Conservation (phyloP, 1,140 invertebrate species). For the Bombus picipes region DNA sequence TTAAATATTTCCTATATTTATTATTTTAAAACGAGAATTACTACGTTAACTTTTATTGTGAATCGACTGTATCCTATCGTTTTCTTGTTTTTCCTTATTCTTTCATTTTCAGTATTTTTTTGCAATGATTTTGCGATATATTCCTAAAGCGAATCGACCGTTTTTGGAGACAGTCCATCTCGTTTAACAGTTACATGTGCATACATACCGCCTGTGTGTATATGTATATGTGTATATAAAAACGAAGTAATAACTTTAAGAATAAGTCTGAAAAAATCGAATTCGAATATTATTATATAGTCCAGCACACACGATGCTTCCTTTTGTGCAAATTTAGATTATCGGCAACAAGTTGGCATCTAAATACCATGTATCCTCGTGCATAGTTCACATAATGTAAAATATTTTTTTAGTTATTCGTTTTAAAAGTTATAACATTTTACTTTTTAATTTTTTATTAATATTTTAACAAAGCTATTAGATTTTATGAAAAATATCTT, state of each 20-base stretch:
- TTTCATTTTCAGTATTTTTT: background rate
- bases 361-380: constrained; percentile 38
- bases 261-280: constrained; percentile 57
- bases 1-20: background rate
- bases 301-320: constrained; percentile 59
- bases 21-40: background rate
- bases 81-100: background rate
- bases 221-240: constrained; percentile 41
- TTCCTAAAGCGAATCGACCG: constrained; percentile 8
- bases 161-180: constrained; percentile 10
- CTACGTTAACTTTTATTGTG: background rate
- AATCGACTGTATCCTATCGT: constrained; percentile 6
- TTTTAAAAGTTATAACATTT: background rate
- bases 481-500: background rate
- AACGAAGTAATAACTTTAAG: constrained; percentile 53
- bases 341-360: constrained; percentile 42
- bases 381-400: constrained; percentile 17
- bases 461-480: background rate
- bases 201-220: constrained; percentile 17
- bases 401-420: background rate
- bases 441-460: background rate
- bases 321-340: constrained; percentile 43
- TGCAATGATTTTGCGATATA: constrained; percentile 2
- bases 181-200: constrained; percentile 23
- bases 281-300: constrained; percentile 52